Base-by-base conservation (phyloP, 2,888 invertebrate species). In the Resseliella maxima region DNA sequence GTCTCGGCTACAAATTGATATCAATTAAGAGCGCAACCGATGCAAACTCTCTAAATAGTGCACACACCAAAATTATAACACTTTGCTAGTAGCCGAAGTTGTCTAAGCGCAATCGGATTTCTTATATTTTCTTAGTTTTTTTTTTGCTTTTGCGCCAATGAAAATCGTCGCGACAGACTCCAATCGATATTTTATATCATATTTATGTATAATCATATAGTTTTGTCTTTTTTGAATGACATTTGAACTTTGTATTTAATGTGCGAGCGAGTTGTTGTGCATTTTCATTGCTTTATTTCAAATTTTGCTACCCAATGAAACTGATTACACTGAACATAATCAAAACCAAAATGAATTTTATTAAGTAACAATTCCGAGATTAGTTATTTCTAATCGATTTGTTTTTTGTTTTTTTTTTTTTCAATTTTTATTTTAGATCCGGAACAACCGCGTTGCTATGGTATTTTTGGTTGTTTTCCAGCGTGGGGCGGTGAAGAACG, bases 381-480 rank as follows among this genome's bases (percentile, higher is more conserved):
- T n/a, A n/a, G n/a, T n/a, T n/a, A n/a, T n/a, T n/a, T n/a, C n/a
- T n/a, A n/a, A n/a, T n/a, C n/a, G n/a, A n/a, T n/a, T n/a, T 54
- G n/a, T n/a, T 27, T 24, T 24, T 41, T 41, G 41, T 5, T 41
- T 15, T n/a, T n/a, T n/a, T n/a, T n/a, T n/a, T n/a, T n/a, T n/a
- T n/a, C n/a, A n/a, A n/a, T n/a, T n/a, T n/a, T n/a, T n/a, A n/a
- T 87, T 86, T 87, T 88, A 90, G 91, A 90, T 87, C 87, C 90
- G 18, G 90, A 90, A 87, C 93, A 93, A 88, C 89, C 93, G 85
- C 93, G 94, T 89, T 97, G 97, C 90, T 96, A 95, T 90, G 95
- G 94, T 0, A 93, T 93, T 0, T 96, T 95, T 88, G 97, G 96
- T 3, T 97, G 97, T 89, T 97, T 96, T 90, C 94, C 95, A 86